phyloP scores from a whole-genome alignment of 2,797 vertebrate species.

The Cyprinella venusta region DNA sequence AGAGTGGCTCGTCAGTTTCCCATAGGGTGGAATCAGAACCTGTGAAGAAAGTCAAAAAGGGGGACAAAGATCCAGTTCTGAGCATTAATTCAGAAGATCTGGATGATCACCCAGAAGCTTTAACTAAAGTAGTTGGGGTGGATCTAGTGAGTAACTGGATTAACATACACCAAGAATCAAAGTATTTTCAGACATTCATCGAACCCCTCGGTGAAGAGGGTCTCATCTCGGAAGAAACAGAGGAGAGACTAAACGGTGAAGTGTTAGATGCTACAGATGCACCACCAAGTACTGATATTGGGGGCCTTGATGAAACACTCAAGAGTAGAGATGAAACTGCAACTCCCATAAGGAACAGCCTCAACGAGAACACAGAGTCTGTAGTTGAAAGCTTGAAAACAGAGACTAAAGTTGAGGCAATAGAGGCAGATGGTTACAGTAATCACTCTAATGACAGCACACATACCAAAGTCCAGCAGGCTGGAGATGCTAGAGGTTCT shows the following conservation, averaged over 20 bases:
- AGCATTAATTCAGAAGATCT: slow-evolving; percentile 49
- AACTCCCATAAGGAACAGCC: slow-evolving; percentile 15
- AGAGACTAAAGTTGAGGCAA: slow-evolving; percentile 48
- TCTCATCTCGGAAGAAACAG: slow-evolving; percentile 7
- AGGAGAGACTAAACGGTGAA: background rate
- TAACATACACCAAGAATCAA: slow-evolving; percentile 72
- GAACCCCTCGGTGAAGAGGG: slow-evolving; percentile 75
- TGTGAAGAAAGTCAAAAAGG: slow-evolving; percentile 23
- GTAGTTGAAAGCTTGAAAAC: slow-evolving; percentile 37
- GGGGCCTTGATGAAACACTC: slow-evolving; percentile 20
- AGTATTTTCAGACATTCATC: slow-evolving; percentile 76
- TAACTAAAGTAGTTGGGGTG: slow-evolving; percentile 63
- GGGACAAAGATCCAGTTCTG: slow-evolving; percentile 23
- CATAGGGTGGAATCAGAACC: slow-evolving; percentile 50
- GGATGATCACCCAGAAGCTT: slow-evolving; percentile 44
- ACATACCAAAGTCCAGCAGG: slow-evolving; percentile 40
- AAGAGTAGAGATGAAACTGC: slow-evolving; percentile 20
- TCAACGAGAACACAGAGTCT: slow-evolving; percentile 16
- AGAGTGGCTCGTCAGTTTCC: slow-evolving; percentile 49
- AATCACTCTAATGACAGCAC: slow-evolving; percentile 48
- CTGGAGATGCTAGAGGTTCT: background rate
- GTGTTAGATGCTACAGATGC: slow-evolving; percentile 30
- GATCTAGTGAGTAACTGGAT: slow-evolving; percentile 79
- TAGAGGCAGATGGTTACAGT: slow-evolving; percentile 45
- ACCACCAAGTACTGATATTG: slow-evolving; percentile 45